Percentiles rank a stretch among this genome's conserved stretches.
These are phyloP conservation scores for Equus quagga DNA, from an alignment of 2,113 vertebrate species.

Conservation along the genomic window DNA sequence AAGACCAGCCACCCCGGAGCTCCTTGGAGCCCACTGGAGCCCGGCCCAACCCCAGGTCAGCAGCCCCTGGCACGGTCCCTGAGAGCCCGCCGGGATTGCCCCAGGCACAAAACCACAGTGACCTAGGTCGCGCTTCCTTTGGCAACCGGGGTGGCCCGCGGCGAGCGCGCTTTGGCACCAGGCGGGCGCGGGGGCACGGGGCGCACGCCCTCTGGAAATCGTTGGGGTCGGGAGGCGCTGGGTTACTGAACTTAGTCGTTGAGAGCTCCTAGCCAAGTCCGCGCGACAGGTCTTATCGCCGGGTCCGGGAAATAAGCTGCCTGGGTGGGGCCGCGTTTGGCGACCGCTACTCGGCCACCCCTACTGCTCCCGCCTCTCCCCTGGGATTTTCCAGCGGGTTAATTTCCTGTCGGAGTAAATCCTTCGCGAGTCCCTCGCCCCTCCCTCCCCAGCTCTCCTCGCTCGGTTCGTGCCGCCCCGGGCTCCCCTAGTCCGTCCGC, in stretches of 20 bases:
- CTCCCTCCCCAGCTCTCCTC: neutral
- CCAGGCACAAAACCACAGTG: neutral
- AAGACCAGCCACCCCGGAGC: neutral
- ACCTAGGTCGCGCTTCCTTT: neutral
- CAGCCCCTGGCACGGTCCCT: neutral
- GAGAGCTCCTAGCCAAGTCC: conserved; percentile 45
- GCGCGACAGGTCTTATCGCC: conserved; percentile 64
- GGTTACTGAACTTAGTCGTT: conserved; percentile 11
- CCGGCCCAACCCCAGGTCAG: neutral
- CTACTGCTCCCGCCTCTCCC: neutral
- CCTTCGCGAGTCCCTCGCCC: conserved; percentile 78
- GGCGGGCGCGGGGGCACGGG: neutral
- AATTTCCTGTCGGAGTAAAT: conserved; percentile 80
- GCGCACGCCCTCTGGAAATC: neutral
- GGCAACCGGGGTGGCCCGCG: neutral
- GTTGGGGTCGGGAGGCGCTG: neutral
- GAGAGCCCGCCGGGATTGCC: neutral
- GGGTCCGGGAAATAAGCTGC: neutral
- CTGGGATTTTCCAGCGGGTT: conserved; percentile 56
- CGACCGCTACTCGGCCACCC: neutral
- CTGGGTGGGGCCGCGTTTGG: neutral
- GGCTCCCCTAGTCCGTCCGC: conserved; percentile 77
- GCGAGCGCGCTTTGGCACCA: neutral
- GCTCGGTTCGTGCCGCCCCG: neutral
- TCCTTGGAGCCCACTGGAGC: neutral